phyloP scores from a whole-genome alignment of 1,140 invertebrate species.

The Vollenhovia emeryi region DNA sequence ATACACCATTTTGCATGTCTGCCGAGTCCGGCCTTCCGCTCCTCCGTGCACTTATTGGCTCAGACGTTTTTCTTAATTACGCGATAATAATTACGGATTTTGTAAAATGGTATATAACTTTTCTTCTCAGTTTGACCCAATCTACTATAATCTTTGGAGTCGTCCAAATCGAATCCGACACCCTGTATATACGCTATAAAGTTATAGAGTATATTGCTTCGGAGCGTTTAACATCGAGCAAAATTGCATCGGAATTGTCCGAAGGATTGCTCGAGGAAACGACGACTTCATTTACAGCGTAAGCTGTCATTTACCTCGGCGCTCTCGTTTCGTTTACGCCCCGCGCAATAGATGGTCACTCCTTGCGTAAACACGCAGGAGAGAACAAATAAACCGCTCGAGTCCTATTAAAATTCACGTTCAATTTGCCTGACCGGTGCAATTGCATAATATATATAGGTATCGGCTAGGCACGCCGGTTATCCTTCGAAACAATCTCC shows the following conservation, averaged over 20 bases:
- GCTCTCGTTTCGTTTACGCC: conserved; percentile 38
- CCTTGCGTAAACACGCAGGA: conserved; percentile 16
- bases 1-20: too few relatives aligned
- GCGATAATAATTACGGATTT: too few relatives aligned
- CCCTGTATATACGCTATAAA: too few relatives aligned
- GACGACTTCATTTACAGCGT: conserved; percentile 46
- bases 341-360: conserved; percentile 37
- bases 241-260: background rate
- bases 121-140: too few relatives aligned
- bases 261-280: background rate
- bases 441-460: conserved; percentile 57
- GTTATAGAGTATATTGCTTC: background rate
- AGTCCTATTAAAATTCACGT: conserved; percentile 68
- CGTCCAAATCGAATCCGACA: too few relatives aligned
- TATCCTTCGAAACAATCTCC: conserved; percentile 68
- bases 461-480: conserved; percentile 49
- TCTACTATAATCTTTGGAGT: too few relatives aligned
- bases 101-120: too few relatives aligned
- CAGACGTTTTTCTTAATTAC: too few relatives aligned
- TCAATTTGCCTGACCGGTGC: conserved; percentile 56
- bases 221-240: background rate
- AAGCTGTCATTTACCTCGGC: conserved; percentile 52
- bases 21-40: too few relatives aligned
- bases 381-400: conserved; percentile 21
- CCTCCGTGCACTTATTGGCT: too few relatives aligned